These are phyloP conservation scores for Plagodis dolabraria DNA, from an alignment of 2,888 invertebrate genomes.

Conservation along the genomic window DNA sequence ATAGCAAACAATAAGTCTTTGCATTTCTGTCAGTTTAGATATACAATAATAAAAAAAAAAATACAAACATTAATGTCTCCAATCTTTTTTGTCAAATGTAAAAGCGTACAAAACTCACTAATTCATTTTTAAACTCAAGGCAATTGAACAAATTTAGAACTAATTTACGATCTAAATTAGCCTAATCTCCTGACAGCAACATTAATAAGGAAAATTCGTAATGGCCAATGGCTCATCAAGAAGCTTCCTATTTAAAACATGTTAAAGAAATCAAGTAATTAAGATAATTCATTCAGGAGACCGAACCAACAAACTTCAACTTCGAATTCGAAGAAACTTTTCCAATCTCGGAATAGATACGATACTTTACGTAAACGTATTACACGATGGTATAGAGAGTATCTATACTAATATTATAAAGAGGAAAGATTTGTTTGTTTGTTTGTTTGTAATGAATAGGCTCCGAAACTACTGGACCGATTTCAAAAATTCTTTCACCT, in stretches of 20 bases:
- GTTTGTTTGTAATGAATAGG: too few relatives aligned
- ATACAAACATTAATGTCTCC: too few relatives aligned
- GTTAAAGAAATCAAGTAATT: slow-evolving; percentile 46
- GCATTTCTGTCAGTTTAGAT: too few relatives aligned
- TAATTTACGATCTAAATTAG: slow-evolving; percentile 14
- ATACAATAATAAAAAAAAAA: too few relatives aligned
- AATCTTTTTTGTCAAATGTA: too few relatives aligned
- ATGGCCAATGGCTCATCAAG: slow-evolving; percentile 26
- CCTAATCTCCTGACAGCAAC: slow-evolving; percentile 2
- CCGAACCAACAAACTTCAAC: slow-evolving; percentile 36
- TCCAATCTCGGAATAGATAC: slow-evolving; percentile 49
- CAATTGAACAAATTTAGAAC: slow-evolving; percentile 4
- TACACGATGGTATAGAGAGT: slow-evolving; percentile 35
- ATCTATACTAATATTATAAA: too few relatives aligned
- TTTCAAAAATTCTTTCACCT: too few relatives aligned
- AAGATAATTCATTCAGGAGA: slow-evolving; percentile 49
- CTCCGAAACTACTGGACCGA: too few relatives aligned
- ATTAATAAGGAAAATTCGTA: slow-evolving; percentile 14
- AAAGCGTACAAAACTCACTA: background rate
- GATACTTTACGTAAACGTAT: slow-evolving; percentile 39
- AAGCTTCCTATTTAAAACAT: slow-evolving; percentile 39
- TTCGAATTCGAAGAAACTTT: slow-evolving; percentile 46
- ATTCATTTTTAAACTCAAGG: background rate
- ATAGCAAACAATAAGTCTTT: too few relatives aligned
- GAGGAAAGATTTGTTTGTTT: too few relatives aligned